Base-by-base conservation (phyloP, 1,140 invertebrate species). In the Drosophila suzukii region DNA sequence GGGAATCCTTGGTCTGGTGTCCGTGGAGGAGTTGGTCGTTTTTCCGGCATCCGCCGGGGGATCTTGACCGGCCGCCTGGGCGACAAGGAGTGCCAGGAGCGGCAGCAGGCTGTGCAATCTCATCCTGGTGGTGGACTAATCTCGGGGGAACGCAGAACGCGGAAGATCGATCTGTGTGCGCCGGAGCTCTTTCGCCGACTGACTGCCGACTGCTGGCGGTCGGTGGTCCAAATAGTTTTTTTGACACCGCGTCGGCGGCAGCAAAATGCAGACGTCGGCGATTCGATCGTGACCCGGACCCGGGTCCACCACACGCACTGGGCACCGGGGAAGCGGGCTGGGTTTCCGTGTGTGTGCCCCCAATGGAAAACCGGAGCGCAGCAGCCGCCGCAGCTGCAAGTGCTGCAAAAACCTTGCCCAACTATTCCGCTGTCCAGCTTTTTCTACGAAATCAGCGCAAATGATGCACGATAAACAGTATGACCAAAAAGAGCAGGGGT, bases 211-310 rank as follows among this genome's bases (percentile, higher is more conserved):
- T 49, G 27, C 36, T 17, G 7, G 1, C 56, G 49, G 44, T 68
- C 71, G 53, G 61, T 70, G 61, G 49, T 55, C 84, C 82, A 91
- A 91, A 91, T 91, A 91, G 88, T 76, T 76, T 84, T 90, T 79
- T 86, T 79, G 71, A 50, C 39, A 47, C 47, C 43, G n/a, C 43
- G 38, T 27, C 56, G 58, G 15, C 57, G 39, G 15, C 39, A n/a
- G 7, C 27, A 68, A 85, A 82, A 12, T 79, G 81, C 59, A 49
- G 61, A 91, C 80, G 77, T 88, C 50, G 67, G 53, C 51, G 27
- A 79, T 34, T 34, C 32, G 83, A 74, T 76, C 76, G 84, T 89
- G 76, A 53, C 59, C 59, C 66, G 66, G 46, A 63, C 38, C 51
- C 63, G 60, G 58, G 34, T 67, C 32, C 51, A 30, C 38, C 56